Evolutionary conservation across 2,888 invertebrate species (phyloP).

Genomic region (Chrysolina oricalcia): DNA sequence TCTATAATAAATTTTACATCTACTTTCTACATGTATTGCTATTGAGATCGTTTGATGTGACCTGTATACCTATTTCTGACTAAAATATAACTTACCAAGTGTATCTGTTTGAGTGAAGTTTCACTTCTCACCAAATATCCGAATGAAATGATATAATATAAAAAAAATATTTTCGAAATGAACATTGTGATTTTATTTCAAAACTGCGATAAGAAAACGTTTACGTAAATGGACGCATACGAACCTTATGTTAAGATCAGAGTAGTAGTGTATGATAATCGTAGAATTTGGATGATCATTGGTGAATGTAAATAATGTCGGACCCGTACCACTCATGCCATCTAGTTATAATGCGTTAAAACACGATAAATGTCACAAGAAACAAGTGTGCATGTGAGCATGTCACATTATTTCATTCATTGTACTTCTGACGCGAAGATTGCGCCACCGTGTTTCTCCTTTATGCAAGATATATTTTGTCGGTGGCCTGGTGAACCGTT

Average conservation of each 20-base stretch:
- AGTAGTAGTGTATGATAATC: background rate
- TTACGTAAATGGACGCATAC: background rate
- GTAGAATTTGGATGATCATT: background rate
- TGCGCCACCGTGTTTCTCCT: no score
- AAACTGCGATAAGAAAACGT: no score
- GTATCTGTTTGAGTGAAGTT: conserved; percentile 29
- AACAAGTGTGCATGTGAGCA: no score
- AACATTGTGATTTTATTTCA: background rate
- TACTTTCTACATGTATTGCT: background rate
- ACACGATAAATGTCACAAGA: background rate
- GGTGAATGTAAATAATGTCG: background rate
- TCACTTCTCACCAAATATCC: conserved; percentile 3
- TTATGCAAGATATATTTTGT: no score
- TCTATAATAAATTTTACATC: background rate
- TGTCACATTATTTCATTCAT: no score
- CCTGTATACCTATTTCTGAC: conserved; percentile 4
- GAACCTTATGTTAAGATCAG: background rate
- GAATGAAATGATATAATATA: conserved; percentile 11
- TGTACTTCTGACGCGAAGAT: no score
- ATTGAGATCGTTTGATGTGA: background rate
- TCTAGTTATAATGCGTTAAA: background rate
- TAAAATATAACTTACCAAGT: background rate
- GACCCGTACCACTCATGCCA: background rate
- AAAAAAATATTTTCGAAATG: background rate
- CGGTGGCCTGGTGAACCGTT: no score